A percentile compares a stretch with the other conserved stretches of the same genome.
Evolutionary conservation across 2,113 vertebrate genomes (phyloP).

Genomic region (Planiliza haematocheilus): DNA sequence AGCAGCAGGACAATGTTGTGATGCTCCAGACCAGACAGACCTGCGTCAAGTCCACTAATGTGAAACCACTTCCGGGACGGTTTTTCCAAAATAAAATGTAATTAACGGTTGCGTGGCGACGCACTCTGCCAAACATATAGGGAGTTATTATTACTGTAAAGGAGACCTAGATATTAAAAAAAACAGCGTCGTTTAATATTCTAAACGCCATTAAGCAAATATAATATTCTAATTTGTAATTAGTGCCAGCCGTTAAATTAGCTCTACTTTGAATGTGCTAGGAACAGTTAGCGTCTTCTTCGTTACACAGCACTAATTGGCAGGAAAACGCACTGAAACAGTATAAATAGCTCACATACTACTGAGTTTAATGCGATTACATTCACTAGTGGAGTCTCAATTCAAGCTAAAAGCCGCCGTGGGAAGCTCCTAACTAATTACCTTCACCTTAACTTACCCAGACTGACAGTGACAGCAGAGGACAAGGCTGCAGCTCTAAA

Average conservation of each 20-base stretch:
- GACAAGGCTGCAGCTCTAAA: background rate
- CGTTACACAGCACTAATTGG: background rate
- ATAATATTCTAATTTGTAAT: background rate
- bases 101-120: too few species aligned
- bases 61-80: conserved; percentile 19
- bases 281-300: background rate
- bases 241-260: background rate
- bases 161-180: background rate
- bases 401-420: background rate
- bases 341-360: conserved; percentile 24
- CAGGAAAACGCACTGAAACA: background rate
- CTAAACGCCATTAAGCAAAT: background rate
- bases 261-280: conserved; percentile 9
- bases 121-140: too few species aligned
- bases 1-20: conserved; percentile 69
- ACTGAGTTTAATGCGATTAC: conserved; percentile 34
- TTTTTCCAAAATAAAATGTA: conserved; percentile 52
- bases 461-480: background rate
- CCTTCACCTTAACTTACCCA: conserved; percentile 19
- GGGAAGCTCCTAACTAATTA: background rate
- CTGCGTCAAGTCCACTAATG: fast-evolving
- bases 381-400: background rate
- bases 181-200: fast-evolving
- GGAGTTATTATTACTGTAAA: background rate
- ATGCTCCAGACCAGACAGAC: conserved; percentile 51